Percentiles rank a stretch among this genome's conserved stretches.
These are phyloP conservation scores for Eptatretus atami DNA, from an alignment of 2,797 vertebrate species.

Conservation along the genomic window DNA sequence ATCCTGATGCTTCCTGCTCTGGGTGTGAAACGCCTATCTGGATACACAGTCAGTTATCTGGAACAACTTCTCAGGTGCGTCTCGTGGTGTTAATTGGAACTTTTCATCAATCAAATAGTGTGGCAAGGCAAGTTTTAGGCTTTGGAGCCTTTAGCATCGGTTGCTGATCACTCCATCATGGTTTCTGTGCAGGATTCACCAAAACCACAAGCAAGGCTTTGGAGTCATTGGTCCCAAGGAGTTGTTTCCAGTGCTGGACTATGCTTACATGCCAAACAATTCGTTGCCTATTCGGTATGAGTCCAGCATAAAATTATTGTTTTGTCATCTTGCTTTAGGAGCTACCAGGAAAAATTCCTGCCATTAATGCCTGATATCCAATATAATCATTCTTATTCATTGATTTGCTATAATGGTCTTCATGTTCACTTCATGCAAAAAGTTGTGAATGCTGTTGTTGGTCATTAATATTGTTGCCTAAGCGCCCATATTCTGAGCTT, in stretches of 20 bases:
- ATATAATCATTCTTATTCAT: too few relatives aligned
- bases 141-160: background rate
- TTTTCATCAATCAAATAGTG: background rate
- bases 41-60: slow-evolving; percentile 51
- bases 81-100: background rate
- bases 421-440: too few relatives aligned
- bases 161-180: background rate
- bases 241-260: slow-evolving; percentile 78
- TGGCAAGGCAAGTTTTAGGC: background rate
- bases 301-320: too few relatives aligned
- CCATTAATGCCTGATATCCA: too few relatives aligned
- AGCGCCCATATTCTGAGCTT: too few relatives aligned
- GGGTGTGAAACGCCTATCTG: slow-evolving; percentile 47
- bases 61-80: slow-evolving; percentile 67
- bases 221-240: slow-evolving; percentile 82
- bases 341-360: background rate
- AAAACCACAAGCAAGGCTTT: slow-evolving; percentile 69
- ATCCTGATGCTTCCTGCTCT: slow-evolving; percentile 74
- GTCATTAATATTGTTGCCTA: too few relatives aligned
- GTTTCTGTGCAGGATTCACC: slow-evolving; percentile 29
- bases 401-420: too few relatives aligned
- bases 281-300: slow-evolving; percentile 38
- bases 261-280: slow-evolving; percentile 85
- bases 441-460: too few relatives aligned
- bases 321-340: background rate